Evolutionary conservation across 2,888 invertebrate genomes (phyloP), one percentile per base, ranked within the genome.

Genomic region (Chrysotoxum bicinctum): DNA sequence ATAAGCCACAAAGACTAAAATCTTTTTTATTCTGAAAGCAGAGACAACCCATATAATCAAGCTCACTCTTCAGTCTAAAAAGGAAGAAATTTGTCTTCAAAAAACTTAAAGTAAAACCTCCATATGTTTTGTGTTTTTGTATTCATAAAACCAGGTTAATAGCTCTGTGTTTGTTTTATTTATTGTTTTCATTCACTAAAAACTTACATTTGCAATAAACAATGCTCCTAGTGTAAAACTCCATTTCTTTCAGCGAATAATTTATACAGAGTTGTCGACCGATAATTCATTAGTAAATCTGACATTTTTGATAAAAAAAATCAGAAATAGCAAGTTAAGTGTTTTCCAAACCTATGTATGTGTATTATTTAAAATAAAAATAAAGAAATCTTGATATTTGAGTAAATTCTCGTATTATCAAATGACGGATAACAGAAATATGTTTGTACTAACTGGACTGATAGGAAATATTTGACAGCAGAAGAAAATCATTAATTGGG

Each of bases 91-190:
- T 35, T 58, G 58, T 37, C 58, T 37, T 37, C 3, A 37, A 58
- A 56, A 56, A 56, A 10, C 12, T 19, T 6, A 56, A 1, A 35
- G 1, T 10, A 35, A 56, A 26, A 43, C 26, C 12, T n/a, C 16
- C 62, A 45, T 14, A 30, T 19, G 14, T 45, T 64, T 45, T 45
- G 45, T 19, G 9, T 64, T 14, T 64, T 32, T 14, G 7, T 23
- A 30, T 60, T 60, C 21, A 62, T 40, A 62, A 73, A 79, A 73
- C 56, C 73, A 66, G 73, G 73, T 74, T 79, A 73, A 79, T 58
- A 35, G 66, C 45, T 32, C 45, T 45, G 19, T 19, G 35, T 19
- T 56, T 56, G 19, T 56, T 32, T 56, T 56, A 35, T 56, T 16
- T 12, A 8, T 16, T 16, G 30, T 37, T 23, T 37, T 23, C 3